Base-by-base conservation (phyloP, 2,888 invertebrate genomes). In the Tetragonula carbonaria region DNA sequence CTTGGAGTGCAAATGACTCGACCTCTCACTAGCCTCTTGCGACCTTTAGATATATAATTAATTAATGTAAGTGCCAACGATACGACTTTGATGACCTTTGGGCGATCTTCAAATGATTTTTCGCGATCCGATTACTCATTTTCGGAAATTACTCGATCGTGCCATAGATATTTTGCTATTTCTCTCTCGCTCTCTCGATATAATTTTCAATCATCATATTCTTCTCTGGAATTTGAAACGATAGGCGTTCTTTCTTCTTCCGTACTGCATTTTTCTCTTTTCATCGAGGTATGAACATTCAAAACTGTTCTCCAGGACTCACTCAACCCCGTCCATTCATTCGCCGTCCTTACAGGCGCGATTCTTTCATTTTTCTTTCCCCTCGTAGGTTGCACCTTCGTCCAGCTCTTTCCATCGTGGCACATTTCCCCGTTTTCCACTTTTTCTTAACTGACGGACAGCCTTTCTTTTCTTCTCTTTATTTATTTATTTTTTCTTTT, bases 171-270 rank as follows among this genome's bases (percentile, higher is more conserved):
- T 45, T 45, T 45, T 45, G 45, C 8, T 45, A 45, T 45, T 45
- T 45, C 45, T 45, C 8, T 45, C 8, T 38, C 38, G 8, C 45
- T 45, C 45, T 45, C 8, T 8, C 45, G 45, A 1, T 0, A 45
- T 45, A 45, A 45, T 8, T 45, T 45, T 45, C 8, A 45, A 45
- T 8, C 45, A 45, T 45, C 45, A 45, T 38, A 38, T 38, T 38
- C 8, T 38, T 38, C 38, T 8, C 8, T 33, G n/a, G 55, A 67
- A 85, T 77, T 84, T 83, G 81, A 82, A 87, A 86, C 80, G 84
- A 79, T 80, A 79, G 72, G 18, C 77, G 74, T 86, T 87, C 38
- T 45, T 45, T 45, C 45, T 45, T 80, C 85, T 74, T 84, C 86
- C 79, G 86, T 79, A 81, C 75, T 38, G 80, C 38, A 23, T 62